Base-by-base conservation (phyloP, 1,140 invertebrate genomes). In the Agrypnia vestita region DNA sequence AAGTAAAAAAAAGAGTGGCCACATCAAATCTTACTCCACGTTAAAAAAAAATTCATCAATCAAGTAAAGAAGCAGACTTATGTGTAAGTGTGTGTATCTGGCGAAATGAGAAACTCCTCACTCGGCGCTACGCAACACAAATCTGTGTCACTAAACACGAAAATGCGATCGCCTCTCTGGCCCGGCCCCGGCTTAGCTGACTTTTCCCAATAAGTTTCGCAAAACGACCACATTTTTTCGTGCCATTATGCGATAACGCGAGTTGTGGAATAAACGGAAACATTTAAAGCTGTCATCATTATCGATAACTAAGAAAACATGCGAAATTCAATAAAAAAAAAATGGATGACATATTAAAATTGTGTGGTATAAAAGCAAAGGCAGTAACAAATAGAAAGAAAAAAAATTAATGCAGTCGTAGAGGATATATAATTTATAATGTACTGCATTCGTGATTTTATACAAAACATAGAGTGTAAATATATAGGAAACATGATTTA, bases 131-230 rank as follows among this genome's bases (percentile, higher is more conserved):
- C 71, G 76, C 3, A 79, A 76, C 64, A 59, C 78, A 72, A 80
- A 82, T 79, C 80, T 72, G 80, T 82, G 80, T 79, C 80, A 82
- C 64, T 82, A 72, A 82, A 64, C 77, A 71, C 71, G 76, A 71
- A 82, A 82, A 79, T 76, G 72, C 80, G 80, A 82, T 71, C 80
- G 46, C 15, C 61, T 64, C 13, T 43, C 44, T 47, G n/a, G 6
- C 67, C 25, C 55, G 13, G 17, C 7, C 10, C 55, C 43, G 21
- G 61, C 73, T 9, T 35, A 44, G 25, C 25, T 21, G 51, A 73
- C 56, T 61, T 61, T 76, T 76, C 73, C 44, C 73, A 44, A 75
- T 75, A 61, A 44, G 55, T 46, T 59, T 76, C 25, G 53, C 55
- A 46, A 76, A 44, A 25, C 35, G 56, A 21, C 21, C 35, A 72